Evolutionary conservation across 2,888 invertebrate species (phyloP).

Genomic region (Heteropelma amictum): DNA sequence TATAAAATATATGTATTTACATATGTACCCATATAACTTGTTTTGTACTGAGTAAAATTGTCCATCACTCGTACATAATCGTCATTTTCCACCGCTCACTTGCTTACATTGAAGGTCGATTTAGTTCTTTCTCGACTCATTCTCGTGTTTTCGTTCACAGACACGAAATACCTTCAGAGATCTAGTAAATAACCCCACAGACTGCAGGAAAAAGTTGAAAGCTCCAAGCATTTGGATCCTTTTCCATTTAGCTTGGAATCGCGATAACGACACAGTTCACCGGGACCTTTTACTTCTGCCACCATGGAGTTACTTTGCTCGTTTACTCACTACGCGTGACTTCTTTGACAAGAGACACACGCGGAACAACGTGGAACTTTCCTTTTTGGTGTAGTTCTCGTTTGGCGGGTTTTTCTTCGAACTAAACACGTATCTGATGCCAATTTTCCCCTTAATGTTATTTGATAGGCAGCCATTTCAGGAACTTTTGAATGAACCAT

Average conservation of each 20-base stretch:
- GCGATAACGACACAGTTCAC: constrained; percentile 6
- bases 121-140: constrained; percentile 10
- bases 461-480: too few relatives aligned
- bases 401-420: too few relatives aligned
- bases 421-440: too few relatives aligned
- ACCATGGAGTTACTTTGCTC: neutral
- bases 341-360: constrained; percentile 10
- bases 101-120: neutral
- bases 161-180: constrained; percentile 28
- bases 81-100: constrained; percentile 23
- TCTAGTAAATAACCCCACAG: constrained; percentile 24
- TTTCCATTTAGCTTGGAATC: constrained; percentile 13
- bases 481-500: too few relatives aligned
- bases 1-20: neutral
- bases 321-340: neutral
- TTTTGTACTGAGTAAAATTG: constrained; percentile 31
- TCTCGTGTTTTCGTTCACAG: neutral
- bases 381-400: too few relatives aligned
- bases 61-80: constrained; percentile 44
- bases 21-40: neutral
- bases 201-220: constrained; percentile 25
- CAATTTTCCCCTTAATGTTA: too few relatives aligned
- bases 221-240: constrained; percentile 20
- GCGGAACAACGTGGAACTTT: too few relatives aligned
- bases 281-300: neutral